Conservation (phyloP, 2,113 vertebrate genomes). For the Paradoxurus hermaphroditus region DNA sequence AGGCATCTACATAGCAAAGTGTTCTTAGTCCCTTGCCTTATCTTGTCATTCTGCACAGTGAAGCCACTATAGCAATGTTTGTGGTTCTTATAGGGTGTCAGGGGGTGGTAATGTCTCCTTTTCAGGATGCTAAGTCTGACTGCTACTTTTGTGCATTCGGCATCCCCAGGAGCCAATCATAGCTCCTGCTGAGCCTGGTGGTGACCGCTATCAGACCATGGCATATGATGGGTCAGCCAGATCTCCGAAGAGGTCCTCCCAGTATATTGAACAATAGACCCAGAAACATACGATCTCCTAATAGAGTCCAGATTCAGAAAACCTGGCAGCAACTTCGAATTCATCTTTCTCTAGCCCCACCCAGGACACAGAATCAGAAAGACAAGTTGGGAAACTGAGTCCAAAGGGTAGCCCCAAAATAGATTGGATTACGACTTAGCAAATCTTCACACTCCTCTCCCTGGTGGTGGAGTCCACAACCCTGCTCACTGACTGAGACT, state of each 20-base stretch:
- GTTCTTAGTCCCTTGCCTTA: not conserved
- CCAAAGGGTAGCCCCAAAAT: not conserved
- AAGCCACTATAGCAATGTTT: not conserved
- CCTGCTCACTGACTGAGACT: not conserved
- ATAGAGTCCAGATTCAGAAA: not conserved
- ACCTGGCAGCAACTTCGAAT: not conserved
- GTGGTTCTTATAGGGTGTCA: not conserved
- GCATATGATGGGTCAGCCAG: not conserved
- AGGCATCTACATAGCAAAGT: not conserved
- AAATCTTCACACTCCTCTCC: not conserved
- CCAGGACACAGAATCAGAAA: not conserved
- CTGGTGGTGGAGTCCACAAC: not conserved
- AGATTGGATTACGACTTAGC: not conserved
- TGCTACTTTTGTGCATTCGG: not conserved
- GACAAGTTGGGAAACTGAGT: not conserved
- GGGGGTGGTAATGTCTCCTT: not conserved
- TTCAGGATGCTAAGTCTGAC: not conserved
- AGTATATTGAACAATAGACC: not conserved
- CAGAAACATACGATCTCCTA: not conserved
- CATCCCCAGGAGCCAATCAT: not conserved
- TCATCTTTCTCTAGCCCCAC: not conserved
- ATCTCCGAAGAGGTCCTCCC: not conserved
- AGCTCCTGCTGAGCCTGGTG: not conserved
- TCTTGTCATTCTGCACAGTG: not conserved
- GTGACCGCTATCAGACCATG: not conserved